These are phyloP conservation scores for Carcharodon carcharias DNA, from an alignment of 2,797 vertebrate species.

Conservation along the genomic window DNA sequence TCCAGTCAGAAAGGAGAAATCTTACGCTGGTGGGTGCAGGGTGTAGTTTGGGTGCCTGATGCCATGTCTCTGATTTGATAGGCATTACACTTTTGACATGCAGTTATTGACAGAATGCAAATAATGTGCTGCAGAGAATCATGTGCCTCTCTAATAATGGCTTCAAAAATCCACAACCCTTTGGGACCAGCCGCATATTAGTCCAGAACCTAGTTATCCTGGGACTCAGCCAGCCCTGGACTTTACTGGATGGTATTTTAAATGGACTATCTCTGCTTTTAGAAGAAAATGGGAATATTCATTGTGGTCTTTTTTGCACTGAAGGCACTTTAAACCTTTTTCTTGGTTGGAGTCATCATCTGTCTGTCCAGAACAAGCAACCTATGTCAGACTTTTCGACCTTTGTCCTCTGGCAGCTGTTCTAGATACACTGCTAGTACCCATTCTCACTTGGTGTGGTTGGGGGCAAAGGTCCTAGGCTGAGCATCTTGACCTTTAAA, in stretches of 20 bases:
- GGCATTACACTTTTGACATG: background rate
- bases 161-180: background rate
- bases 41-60: background rate
- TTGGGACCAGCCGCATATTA: background rate
- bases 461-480: background rate
- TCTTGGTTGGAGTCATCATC: background rate
- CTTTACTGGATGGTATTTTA: background rate
- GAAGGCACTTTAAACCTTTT: background rate
- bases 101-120: background rate
- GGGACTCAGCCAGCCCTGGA: background rate
- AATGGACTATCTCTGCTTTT: background rate
- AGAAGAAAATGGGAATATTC: background rate
- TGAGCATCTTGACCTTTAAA: background rate
- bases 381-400: no score
- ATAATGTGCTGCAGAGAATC: background rate
- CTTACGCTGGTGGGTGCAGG: background rate
- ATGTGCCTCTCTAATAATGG: background rate
- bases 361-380: background rate
- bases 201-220: background rate
- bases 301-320: background rate
- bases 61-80: background rate
- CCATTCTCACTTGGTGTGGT: background rate
- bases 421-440: background rate
- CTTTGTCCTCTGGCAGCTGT: background rate
- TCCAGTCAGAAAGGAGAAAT: background rate